phyloP scores from a whole-genome alignment of 2,888 invertebrate species.

The Chrysomela aeneicollis region DNA sequence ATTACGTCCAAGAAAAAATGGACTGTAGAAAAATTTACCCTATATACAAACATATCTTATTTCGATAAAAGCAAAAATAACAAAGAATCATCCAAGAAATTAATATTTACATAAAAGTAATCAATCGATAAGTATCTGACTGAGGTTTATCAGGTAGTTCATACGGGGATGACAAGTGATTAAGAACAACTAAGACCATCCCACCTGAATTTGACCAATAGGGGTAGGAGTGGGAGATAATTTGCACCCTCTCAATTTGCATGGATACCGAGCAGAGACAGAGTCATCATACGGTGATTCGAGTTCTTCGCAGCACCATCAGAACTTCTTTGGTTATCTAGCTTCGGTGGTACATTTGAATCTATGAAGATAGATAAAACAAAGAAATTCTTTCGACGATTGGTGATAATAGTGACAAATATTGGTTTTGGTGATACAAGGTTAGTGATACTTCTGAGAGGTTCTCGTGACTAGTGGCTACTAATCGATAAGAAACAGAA shows the following conservation, averaged over 20 bases:
- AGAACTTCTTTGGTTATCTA: constrained; percentile 67
- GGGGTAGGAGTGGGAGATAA: background rate
- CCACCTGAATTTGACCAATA: background rate
- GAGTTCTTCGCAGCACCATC: background rate
- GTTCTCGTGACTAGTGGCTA: too few species aligned
- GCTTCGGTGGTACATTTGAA: constrained; percentile 55
- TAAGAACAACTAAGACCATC: background rate
- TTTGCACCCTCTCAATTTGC: background rate
- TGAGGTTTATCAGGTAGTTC: too few species aligned
- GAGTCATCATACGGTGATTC: background rate
- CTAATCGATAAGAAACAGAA: too few species aligned
- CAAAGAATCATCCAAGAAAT: background rate
- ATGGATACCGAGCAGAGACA: background rate
- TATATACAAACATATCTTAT: background rate
- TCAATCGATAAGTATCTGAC: too few species aligned
- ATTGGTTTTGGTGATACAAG: too few species aligned
- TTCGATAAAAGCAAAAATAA: background rate
- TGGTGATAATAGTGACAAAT: too few species aligned
- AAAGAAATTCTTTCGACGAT: constrained; percentile 42
- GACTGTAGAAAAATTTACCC: too few species aligned
- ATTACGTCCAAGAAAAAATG: too few species aligned
- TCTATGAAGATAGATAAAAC: constrained; percentile 62
- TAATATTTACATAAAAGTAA: background rate
- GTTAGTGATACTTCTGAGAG: too few species aligned
- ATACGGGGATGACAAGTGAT: background rate